Base-by-base conservation (phyloP, 2,797 vertebrate species). In the Gymnothorax javanicus region DNA sequence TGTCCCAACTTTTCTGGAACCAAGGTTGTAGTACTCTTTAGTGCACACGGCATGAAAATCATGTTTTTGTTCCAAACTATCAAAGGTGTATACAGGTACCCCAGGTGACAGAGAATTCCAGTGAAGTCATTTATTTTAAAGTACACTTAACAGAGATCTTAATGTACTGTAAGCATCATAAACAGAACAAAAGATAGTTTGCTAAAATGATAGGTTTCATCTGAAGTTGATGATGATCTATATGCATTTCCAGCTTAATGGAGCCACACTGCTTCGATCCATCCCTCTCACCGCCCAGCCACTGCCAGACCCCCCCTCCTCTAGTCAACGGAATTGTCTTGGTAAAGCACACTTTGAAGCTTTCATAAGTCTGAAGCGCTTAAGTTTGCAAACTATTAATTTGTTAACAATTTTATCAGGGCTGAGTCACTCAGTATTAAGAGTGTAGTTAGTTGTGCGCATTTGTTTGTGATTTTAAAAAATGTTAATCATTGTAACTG, bases 191-290 rank as follows among this genome's bases (percentile, higher is more conserved):
- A 43, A 43, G 33, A n/a, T n/a, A n/a, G 33, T 43, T 43, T 43
- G 33, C 33, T 43, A 43, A 43, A 43, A 43, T 43, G 43, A 17
- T 5, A 25, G 71, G 11, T 3, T 50, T 77, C 7, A 77, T 20
- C 73, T 77, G 33, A 77, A 50, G 73, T 43, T 77, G 33, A 33
- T 77, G 73, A 15, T 20, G 69, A 73, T 33, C 9, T 73, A 6
- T 25, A 91, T 90, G 92, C 52, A 71, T 89, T 93, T 93, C 56
- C 90, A 95, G 96, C 52, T 91, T 93, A 71, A 95, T 99, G 91
- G 97, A 98, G 88, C 98, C 97, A 25, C 98, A 99, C 87, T 99
- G 98, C 89, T 99, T 99, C 94, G 91, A 95, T 91, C 91, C 96
- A 82, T 94, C 97, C 50, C 59, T 95, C 62, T 91, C 89, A n/a